Percentiles rank a stretch among this genome's conserved stretches.
Conservation (phyloP, 2,888 invertebrate species). For the Troilus luridus region DNA sequence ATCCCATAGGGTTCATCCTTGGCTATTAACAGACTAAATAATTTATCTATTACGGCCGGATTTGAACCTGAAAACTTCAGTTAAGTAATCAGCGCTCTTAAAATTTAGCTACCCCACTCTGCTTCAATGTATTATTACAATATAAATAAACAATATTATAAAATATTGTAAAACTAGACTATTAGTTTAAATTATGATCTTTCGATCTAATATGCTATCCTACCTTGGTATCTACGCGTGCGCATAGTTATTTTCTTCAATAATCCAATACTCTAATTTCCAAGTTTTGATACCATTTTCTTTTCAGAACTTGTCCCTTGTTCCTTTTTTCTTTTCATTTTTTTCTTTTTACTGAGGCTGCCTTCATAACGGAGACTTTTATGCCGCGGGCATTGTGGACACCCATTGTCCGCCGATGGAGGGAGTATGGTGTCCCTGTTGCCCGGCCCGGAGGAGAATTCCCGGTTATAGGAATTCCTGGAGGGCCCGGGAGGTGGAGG, state of each 20-base stretch:
- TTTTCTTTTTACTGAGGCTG: background rate
- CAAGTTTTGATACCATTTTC: background rate
- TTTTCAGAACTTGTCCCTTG: background rate
- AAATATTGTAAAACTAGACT: too few relatives aligned
- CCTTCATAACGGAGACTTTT: conserved; percentile 19
- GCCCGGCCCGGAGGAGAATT: background rate
- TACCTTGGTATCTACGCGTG: background rate
- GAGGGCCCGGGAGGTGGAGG: background rate
- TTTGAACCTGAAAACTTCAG: too few relatives aligned
- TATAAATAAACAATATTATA: too few relatives aligned
- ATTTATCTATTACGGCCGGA: too few relatives aligned
- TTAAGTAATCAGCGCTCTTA: too few relatives aligned
- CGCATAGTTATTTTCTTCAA: background rate
- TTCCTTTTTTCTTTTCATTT: background rate
- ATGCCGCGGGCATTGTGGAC: conserved; percentile 26
- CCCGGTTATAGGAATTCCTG: conserved; percentile 44
- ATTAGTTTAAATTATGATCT: too few relatives aligned
- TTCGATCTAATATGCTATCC: background rate
- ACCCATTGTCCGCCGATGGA: background rate
- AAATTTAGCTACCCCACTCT: too few relatives aligned
- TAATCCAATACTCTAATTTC: background rate
- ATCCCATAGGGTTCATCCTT: too few relatives aligned
- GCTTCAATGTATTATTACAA: too few relatives aligned
- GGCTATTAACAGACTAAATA: too few relatives aligned
- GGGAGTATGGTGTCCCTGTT: background rate